Evolutionary conservation across 35 echinoderm and acorn worm genomes (phyloP).

Genomic region (Strongylocentrotus purpuratus): DNA sequence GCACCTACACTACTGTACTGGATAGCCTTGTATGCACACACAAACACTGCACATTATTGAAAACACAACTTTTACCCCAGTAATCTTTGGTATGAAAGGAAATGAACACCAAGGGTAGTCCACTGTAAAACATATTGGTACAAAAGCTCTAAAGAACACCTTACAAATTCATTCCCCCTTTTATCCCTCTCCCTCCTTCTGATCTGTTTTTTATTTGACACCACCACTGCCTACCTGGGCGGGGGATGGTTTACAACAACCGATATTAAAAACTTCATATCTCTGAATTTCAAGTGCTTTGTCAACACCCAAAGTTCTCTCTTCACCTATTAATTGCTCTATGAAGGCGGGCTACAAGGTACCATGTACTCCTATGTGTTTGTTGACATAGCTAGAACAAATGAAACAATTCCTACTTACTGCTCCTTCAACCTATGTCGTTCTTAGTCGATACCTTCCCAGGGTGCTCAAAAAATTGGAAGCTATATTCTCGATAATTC

Average conservation of each 20-base stretch:
- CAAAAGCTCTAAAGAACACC: not conserved
- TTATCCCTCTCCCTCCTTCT: not conserved
- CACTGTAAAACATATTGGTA: not conserved
- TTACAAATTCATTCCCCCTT: not conserved
- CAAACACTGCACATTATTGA: too few species aligned
- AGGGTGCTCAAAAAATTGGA: too few species aligned
- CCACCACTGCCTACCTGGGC: not conserved
- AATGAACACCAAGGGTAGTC: not conserved
- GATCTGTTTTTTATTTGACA: not conserved
- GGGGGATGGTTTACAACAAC: not conserved
- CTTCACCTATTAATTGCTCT: not conserved
- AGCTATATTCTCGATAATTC: too few species aligned
- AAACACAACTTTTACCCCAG: too few species aligned
- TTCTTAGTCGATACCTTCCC: not conserved
- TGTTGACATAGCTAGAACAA: not conserved
- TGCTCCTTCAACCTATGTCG: not conserved
- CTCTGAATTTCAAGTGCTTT: not conserved
- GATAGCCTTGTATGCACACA: too few species aligned
- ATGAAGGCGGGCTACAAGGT: not conserved
- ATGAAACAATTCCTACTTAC: not conserved
- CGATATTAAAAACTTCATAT: slow-evolving; percentile 9
- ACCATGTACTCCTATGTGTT: not conserved
- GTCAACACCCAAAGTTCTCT: slow-evolving; percentile 9
- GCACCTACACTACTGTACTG: too few species aligned
- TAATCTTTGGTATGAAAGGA: too few species aligned